Base-by-base conservation (phyloP, 1,140 invertebrate genomes). In the Rhopalosiphum padi region DNA sequence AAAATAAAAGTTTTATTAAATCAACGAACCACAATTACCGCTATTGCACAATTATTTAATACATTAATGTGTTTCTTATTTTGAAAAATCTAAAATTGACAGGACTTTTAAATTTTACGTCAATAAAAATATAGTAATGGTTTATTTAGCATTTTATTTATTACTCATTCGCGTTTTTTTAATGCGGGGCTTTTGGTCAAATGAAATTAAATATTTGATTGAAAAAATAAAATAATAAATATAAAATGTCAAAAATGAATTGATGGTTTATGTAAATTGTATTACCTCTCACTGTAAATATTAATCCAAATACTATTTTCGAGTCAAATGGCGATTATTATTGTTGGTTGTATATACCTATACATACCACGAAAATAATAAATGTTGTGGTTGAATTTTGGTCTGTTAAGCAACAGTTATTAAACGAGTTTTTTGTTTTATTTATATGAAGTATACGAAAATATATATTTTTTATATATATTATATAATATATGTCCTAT, bases 191-290 rank as follows among this genome's bases (percentile, higher is more conserved):
- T 86, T 86, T 46, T 30, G 25, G 37, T 86, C 41, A 46, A 51
- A 46, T 21, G 25, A 86, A 86, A 86, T 30, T 46, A 86, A 86
- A 86, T 30, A 86, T 86, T 86, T 43, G 11, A 86, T 46, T 11
- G 21, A 86, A 23, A 83, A 46, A 86, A 86, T 46, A 86, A 48
- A 77, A 41, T 46, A 86, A 41, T 68, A 77, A 77, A 77, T 15
- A 77, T 46, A 86, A 46, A 86, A 46, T n/a, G 43, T 46, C 43
- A 46, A 86, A 86, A 41, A 41, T 15, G 85, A 86, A 86, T 46
- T 86, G 37, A 86, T 86, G 11, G 9, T n/a, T 86, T 43, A 46
- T 86, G 85, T n/a, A 86, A 86, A 86, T 86, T n/a, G 30, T n/a
- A 77, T 77, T 18, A 77, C 60, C 43, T n/a, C 30, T 41, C 41